Conservation (phyloP, 2,113 vertebrate genomes). For the Aix galericulata region DNA sequence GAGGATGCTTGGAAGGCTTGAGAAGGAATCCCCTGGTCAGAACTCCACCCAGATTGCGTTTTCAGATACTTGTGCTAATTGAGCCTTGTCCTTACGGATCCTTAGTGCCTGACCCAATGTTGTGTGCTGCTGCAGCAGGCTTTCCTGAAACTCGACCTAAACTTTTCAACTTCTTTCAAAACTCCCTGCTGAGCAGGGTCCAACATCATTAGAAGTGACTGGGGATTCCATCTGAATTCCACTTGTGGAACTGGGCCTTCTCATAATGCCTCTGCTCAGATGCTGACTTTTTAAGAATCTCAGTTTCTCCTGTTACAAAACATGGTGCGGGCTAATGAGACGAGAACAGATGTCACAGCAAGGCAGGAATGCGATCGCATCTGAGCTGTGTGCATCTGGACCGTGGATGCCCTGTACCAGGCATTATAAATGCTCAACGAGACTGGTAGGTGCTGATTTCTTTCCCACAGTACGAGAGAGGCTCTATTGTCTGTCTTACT, state of each 20-base stretch:
- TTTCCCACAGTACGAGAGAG: neutral
- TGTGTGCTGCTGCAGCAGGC: neutral
- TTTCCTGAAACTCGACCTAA: neutral
- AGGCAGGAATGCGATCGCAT: conserved; percentile 7
- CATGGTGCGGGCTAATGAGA: neutral
- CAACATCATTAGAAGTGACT: neutral
- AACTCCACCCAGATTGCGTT: accelerated
- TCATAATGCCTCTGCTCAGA: neutral
- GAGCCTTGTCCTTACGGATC: neutral
- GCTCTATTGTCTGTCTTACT: neutral
- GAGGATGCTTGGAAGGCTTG: neutral
- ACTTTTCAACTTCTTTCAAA: neutral
- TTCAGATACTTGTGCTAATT: neutral
- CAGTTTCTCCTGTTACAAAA: conserved; percentile 42
- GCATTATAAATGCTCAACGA: neutral
- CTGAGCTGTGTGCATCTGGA: neutral
- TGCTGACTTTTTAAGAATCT: neutral
- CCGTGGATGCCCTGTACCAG: neutral
- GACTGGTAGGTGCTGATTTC: neutral
- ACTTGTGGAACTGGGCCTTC: neutral
- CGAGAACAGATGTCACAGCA: conserved; percentile 28
- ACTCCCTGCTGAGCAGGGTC: neutral
- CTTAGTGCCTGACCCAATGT: accelerated
- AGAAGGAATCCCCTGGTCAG: neutral
- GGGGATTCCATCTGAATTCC: neutral